Evolutionary conservation across 2,113 vertebrate species (phyloP).

Genomic region (Bambusicola thoracicus): DNA sequence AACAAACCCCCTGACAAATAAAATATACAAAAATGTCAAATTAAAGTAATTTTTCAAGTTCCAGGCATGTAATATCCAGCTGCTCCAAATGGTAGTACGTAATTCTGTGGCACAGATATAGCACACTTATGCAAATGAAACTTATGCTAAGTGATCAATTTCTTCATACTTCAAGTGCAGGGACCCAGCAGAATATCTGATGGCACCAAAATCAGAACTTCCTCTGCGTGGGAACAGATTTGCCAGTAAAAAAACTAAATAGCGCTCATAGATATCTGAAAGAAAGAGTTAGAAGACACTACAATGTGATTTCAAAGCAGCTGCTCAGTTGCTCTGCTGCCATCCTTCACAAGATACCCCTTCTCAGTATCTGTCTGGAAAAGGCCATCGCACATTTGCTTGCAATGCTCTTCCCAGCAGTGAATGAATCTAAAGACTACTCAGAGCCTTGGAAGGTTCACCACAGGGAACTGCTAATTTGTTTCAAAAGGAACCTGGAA

Average conservation of each 20-base stretch:
- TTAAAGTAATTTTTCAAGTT: not conserved
- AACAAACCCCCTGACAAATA: not conserved
- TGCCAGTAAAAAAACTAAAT: not conserved
- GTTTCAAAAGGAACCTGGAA: not conserved
- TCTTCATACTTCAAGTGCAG: constrained; percentile 5
- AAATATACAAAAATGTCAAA: not conserved
- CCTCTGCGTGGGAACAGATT: not conserved
- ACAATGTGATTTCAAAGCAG: not conserved
- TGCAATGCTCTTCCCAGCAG: not conserved
- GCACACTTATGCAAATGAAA: constrained; percentile 32
- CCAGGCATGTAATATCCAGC: not conserved
- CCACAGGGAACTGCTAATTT: not conserved
- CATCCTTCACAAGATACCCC: not conserved
- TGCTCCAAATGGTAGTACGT: not conserved
- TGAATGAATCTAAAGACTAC: not conserved
- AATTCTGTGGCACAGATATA: constrained; percentile 14
- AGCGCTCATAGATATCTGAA: not conserved
- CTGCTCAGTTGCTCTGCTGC: not conserved
- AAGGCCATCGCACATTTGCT: not conserved
- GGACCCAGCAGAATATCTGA: not conserved
- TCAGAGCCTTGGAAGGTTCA: not conserved
- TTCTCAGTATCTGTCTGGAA: not conserved
- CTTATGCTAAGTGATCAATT: not conserved
- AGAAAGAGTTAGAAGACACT: not conserved
- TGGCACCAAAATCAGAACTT: not conserved